Base-by-base conservation (phyloP, 1,140 invertebrate genomes). In the Calephelis virginiensis region DNA sequence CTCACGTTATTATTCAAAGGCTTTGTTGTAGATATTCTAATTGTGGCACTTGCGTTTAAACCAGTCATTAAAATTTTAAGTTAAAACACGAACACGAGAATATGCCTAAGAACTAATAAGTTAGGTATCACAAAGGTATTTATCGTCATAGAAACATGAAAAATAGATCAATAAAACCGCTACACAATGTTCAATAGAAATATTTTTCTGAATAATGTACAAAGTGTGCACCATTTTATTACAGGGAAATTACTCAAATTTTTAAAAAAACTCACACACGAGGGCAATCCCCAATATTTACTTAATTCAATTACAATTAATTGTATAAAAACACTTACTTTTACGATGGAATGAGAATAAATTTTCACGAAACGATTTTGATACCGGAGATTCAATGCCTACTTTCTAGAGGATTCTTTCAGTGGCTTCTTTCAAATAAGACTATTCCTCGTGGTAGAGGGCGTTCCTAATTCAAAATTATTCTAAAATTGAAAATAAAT, bases 361-460 rank as follows among this genome's bases (percentile, higher is more conserved):
- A 80, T 83, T 88, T 72, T 85, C 88, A 90, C 88, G 82, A 81
- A 86, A 89, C 84, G 88, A 90, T 89, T 90, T 90, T 89, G 88
- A 84, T 89, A 84, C 88, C 84, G 88, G 88, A 88, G 86, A 89
- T 88, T 85, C 85, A 82, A 82, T 90, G 84, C 81, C 85, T 90
- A 88, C 83, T 89, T 87, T 90, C 88, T 82, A 90, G 86, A 89
- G 88, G 88, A 90, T 90, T 90, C 86, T 88, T 90, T 86, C 88
- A 90, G 75, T 82, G 81, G 88, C 85, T 90, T 90, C 88, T 90
- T 89, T 90, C 88, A 88, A 73, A 69, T 65, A 75, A 82, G 74
- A 77, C 77, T 70, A 69, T 68, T 60, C 70, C 68, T 76, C 78
- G 75, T 77, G 76, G 73, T 71, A 90, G 86, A 83, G 82, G 86